Base-by-base conservation (phyloP, 1,140 invertebrate species). In the Drosophila watanabei region DNA sequence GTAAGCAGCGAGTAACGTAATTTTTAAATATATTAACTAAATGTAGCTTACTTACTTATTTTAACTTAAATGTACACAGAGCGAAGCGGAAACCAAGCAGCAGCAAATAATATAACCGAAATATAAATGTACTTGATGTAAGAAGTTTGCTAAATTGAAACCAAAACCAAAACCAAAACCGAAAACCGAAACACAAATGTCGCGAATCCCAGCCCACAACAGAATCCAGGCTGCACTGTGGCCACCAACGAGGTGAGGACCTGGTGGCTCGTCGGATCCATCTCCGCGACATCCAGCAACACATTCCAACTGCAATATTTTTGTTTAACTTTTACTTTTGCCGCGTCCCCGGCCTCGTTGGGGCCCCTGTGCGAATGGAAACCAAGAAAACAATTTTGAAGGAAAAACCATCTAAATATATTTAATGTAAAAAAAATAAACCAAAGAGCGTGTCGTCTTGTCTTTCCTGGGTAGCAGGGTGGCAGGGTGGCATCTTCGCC, bases 381-480 rank as follows among this genome's bases (percentile, higher is more conserved):
- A 49, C 62, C 78, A n/a, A 70, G 70, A 76, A 88, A 78, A 87
- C 84, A 87, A 87, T 87, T 87, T 88, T 88, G 78, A 90, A 85
- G 81, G 86, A 82, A 90, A 89, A 86, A 82, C 82, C 79, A 84
- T 90, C 86, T 91, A 90, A 90, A 90, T 90, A 90, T 90, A 90
- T 90, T 90, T 90, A 90, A 90, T 90, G 86, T 90, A 90, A 78
- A 90, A 89, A 89, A 89, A 86, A 49, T 45, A 73, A 45, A 66
- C 37, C 41, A 49, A 78, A 56, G 18, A 56, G 10, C 82, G 66
- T 70, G 75, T 70, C n/a, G 46, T 63, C 37, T 59, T 73, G 68
- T 73, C 70, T 59, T 18, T 32, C 11, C 16, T 10, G n/a, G 45
- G 45, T 24, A 24, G 32, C 0, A 11, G 33, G 33, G 16, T 14